phyloP scores from a whole-genome alignment of 1,140 invertebrate species.

The Hyles vespertilio region DNA sequence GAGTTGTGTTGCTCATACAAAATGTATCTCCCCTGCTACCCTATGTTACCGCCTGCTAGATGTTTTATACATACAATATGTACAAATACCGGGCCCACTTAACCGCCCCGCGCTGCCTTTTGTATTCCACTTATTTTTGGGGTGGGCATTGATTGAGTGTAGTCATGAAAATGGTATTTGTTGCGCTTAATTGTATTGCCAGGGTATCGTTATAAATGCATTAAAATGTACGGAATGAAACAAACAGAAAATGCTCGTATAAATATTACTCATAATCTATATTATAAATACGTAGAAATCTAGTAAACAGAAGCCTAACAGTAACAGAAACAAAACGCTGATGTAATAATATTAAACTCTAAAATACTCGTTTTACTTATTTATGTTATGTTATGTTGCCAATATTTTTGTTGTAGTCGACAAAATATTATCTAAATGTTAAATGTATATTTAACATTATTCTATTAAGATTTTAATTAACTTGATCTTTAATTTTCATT shows the following conservation, averaged over 20 bases:
- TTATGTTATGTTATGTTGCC: too few relatives aligned
- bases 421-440: too few relatives aligned
- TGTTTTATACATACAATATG: slow-evolving; percentile 38
- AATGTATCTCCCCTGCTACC: slow-evolving; percentile 62
- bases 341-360: neutral
- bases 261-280: neutral
- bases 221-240: neutral
- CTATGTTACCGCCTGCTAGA: slow-evolving; percentile 56
- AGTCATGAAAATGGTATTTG: slow-evolving; percentile 13
- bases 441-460: too few relatives aligned
- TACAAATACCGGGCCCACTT: slow-evolving; percentile 33
- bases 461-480: too few relatives aligned
- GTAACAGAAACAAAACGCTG: neutral
- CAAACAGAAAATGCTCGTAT: too few relatives aligned
- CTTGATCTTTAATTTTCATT: too few relatives aligned
- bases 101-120: slow-evolving; percentile 26
- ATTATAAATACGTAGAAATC: neutral
- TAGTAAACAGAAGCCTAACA: neutral
- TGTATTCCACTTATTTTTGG: slow-evolving; percentile 32
- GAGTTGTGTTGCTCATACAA: slow-evolving; percentile 73
- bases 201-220: neutral
- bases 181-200: slow-evolving; percentile 1
- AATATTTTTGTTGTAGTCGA: too few relatives aligned
- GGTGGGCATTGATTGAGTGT: slow-evolving; percentile 28
- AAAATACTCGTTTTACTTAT: neutral